Conservation (phyloP, 2,888 invertebrate genomes). For the Ganaspis brasiliensis region DNA sequence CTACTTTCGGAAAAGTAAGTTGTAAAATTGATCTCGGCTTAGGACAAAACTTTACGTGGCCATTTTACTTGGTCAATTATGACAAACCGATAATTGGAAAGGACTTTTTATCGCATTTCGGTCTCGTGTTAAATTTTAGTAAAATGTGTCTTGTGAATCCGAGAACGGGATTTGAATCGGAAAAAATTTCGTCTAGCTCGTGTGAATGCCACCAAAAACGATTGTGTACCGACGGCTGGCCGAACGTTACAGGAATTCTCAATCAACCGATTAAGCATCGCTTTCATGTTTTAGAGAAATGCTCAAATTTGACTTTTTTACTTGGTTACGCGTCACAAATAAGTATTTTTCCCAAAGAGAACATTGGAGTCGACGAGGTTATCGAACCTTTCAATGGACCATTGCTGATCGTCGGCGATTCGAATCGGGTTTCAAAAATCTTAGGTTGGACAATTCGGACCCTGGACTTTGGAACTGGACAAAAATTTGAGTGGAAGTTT, state of each 20-base stretch:
- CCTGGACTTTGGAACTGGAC: constrained; percentile 14
- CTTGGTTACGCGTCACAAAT: not conserved
- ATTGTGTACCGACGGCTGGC: not conserved
- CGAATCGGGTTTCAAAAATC: too few species aligned
- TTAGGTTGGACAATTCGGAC: not conserved
- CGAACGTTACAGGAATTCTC: constrained; percentile 44
- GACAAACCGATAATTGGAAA: not conserved
- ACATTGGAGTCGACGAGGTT: not conserved
- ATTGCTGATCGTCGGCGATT: not conserved
- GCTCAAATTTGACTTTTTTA: not conserved
- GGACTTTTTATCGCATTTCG: not conserved
- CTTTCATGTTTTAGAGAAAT: not conserved
- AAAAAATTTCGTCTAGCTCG: not conserved
- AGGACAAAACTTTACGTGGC: not conserved
- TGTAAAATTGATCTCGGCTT: not conserved
- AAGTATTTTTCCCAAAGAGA: not conserved
- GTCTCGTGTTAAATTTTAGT: not conserved
- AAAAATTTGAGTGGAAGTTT: constrained; percentile 23
- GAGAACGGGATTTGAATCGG: not conserved
- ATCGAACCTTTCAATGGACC: not conserved
- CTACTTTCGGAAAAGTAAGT: not conserved
- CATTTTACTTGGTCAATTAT: not conserved
- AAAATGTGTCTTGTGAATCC: not conserved
- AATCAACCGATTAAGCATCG: constrained; percentile 1
- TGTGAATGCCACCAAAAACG: not conserved